Conservation (phyloP, 2,113 vertebrate species). For the Hydrochoerus hydrochaeris region DNA sequence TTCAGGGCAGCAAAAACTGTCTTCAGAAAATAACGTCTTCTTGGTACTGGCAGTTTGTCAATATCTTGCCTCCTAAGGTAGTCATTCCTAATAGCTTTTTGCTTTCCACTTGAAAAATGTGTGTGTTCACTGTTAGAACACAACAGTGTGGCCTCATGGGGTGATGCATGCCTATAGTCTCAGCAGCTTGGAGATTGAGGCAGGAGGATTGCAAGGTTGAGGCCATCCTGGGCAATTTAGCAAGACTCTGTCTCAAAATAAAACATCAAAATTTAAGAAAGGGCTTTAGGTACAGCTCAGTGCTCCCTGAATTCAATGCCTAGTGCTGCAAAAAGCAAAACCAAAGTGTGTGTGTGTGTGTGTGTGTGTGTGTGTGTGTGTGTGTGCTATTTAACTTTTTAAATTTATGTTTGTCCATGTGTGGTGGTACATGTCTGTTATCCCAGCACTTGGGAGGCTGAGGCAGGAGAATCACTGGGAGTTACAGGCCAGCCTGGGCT, state of each 20-base stretch:
- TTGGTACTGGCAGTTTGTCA: background rate
- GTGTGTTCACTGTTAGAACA: background rate
- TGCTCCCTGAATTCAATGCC: background rate
- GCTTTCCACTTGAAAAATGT: conserved; percentile 28
- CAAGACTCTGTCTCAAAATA: background rate
- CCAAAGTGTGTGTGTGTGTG: background rate
- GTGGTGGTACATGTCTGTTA: background rate
- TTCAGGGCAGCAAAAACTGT: background rate
- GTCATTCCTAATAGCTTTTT: background rate
- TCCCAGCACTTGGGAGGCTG: background rate
- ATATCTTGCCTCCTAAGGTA: background rate
- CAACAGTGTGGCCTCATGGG: background rate
- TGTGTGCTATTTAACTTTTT: background rate
- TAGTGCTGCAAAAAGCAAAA: background rate
- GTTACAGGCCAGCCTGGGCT: too few species aligned
- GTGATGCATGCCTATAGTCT: background rate
- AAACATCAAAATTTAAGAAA: background rate
- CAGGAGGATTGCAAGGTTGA: background rate
- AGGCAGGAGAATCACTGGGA: background rate
- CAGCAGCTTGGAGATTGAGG: background rate
- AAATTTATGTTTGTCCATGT: background rate
- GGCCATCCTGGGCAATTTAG: background rate
- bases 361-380: background rate
- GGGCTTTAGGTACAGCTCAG: background rate
- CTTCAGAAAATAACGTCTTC: conserved; percentile 48